These are phyloP conservation scores for Azemiops feae DNA, from an alignment of 2,113 vertebrate genomes.

Conservation along the genomic window DNA sequence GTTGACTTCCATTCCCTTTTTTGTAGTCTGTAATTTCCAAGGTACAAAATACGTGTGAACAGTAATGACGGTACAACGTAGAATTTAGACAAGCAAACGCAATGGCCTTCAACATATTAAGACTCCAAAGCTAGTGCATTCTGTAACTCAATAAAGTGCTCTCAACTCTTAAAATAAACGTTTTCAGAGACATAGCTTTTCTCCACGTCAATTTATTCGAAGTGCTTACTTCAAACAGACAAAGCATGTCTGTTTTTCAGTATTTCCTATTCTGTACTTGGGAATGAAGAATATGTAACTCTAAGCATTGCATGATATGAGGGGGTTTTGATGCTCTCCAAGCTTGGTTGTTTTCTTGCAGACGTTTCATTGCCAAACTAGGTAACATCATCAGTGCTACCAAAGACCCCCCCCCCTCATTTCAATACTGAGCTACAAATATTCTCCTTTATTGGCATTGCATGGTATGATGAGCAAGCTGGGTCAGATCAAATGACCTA, in stretches of 20 bases:
- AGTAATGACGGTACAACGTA: neutral
- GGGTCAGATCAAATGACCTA: neutral
- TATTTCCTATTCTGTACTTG: neutral
- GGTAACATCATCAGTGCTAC: neutral
- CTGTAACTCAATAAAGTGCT: too few relatives aligned
- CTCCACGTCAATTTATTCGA: neutral
- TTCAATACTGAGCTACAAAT: neutral
- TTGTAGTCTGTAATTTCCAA: neutral
- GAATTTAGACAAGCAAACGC: neutral
- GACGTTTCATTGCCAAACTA: neutral
- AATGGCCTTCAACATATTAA: neutral
- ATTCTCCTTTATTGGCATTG: neutral
- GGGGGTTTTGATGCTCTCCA: neutral
- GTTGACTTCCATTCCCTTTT: neutral
- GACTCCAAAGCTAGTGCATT: too few relatives aligned
- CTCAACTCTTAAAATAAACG: neutral
- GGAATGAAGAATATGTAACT: neutral
- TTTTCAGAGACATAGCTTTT: neutral
- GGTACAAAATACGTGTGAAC: neutral
- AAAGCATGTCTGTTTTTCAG: neutral
- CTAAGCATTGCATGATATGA: neutral
- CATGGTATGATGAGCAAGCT: neutral
- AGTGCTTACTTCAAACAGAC: neutral
- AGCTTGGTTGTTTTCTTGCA: neutral
- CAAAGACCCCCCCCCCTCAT: neutral